phyloP scores from a whole-genome alignment of 2,888 invertebrate genomes.

The Leptinotarsa peninsularis region DNA sequence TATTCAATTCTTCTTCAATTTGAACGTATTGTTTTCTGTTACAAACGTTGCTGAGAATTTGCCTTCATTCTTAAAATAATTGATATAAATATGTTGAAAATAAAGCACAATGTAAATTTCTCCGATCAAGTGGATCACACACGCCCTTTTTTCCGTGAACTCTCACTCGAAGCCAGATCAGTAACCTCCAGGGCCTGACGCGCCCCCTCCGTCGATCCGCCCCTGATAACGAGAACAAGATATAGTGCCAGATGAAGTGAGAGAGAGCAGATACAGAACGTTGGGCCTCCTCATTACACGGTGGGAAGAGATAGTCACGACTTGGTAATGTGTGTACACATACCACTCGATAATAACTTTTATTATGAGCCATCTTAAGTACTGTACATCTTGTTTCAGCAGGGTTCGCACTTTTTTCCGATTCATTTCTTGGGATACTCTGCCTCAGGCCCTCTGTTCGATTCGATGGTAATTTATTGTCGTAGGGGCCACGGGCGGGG shows the following conservation, averaged over 20 bases:
- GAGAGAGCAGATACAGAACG: slow-evolving; percentile 48
- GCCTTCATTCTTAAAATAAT: too few relatives aligned
- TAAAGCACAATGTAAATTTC: neutral
- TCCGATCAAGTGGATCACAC: slow-evolving; percentile 14
- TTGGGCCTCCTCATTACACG: slow-evolving; percentile 66
- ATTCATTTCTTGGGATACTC: slow-evolving; percentile 30
- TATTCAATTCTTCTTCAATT: too few relatives aligned
- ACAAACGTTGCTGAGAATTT: too few relatives aligned
- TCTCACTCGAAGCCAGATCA: slow-evolving; percentile 11
- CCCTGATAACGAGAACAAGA: slow-evolving; percentile 54
- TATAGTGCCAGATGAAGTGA: slow-evolving; percentile 52
- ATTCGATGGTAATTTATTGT: slow-evolving; percentile 10
- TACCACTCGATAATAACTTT: slow-evolving; percentile 63
- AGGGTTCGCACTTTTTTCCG: slow-evolving; percentile 23
- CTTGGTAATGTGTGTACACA: slow-evolving; percentile 62
- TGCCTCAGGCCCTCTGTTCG: slow-evolving; percentile 9
- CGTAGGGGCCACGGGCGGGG: neutral
- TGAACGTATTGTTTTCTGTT: too few relatives aligned
- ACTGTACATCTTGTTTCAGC: slow-evolving; percentile 64
- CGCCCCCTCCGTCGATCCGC: slow-evolving; percentile 37
- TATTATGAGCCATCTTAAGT: slow-evolving; percentile 63
- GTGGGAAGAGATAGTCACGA: slow-evolving; percentile 67
- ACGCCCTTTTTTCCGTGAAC: slow-evolving; percentile 22
- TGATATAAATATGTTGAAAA: neutral
- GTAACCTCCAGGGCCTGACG: slow-evolving; percentile 36